phyloP scores from a whole-genome alignment of 2,113 vertebrate genomes.

The Plecotus auritus region DNA sequence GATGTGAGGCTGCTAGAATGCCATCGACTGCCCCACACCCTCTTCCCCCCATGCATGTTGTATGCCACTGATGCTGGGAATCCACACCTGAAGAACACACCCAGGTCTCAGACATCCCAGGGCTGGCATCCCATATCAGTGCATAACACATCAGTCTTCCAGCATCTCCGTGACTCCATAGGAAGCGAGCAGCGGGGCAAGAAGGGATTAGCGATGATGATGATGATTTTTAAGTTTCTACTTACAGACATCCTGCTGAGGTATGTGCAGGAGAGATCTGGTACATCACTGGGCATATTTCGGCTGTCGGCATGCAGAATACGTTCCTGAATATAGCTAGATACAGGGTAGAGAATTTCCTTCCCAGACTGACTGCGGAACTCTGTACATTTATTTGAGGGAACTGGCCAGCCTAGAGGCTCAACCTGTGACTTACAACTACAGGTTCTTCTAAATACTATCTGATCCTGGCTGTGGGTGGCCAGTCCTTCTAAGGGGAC shows the following conservation, averaged over 20 bases:
- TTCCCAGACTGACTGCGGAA: constrained; percentile 20
- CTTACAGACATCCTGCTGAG: constrained; percentile 48
- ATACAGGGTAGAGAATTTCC: constrained; percentile 55
- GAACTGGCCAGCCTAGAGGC: not conserved
- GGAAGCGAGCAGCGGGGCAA: not conserved
- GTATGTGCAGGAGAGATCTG: not conserved
- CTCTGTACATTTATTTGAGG: constrained; percentile 36
- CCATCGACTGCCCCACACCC: no score
- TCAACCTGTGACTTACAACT: not conserved
- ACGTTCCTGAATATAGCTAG: constrained; percentile 37
- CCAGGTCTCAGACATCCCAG: not conserved
- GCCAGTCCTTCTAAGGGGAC: not conserved
- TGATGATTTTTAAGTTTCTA: constrained; percentile 5
- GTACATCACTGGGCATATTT: constrained; percentile 2
- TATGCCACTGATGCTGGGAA: not conserved
- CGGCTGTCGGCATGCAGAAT: constrained; percentile 52
- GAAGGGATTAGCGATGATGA: constrained; percentile 25
- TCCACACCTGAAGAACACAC: not conserved
- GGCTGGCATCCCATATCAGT: not conserved
- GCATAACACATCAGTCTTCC: not conserved
- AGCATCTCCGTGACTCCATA: not conserved
- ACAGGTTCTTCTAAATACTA: not conserved
- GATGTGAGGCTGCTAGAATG: not conserved
- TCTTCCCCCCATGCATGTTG: not conserved
- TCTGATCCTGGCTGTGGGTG: not conserved